A percentile compares a stretch with the other conserved stretches of the same genome.
phyloP scores from a whole-genome alignment of 2,113 vertebrate genomes.

The Mirza zaza region DNA sequence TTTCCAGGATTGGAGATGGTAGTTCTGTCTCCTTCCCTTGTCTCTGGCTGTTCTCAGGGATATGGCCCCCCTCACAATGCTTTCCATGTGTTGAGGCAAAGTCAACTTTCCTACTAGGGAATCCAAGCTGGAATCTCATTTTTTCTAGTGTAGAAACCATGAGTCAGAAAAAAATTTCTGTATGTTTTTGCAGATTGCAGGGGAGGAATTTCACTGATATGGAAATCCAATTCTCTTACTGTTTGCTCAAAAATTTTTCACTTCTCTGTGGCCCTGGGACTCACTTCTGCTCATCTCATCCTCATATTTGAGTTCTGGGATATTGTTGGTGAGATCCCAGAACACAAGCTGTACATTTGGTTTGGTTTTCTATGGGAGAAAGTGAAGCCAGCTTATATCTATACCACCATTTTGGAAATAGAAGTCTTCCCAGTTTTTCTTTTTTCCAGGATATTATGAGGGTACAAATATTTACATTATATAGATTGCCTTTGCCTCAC shows the following conservation, averaged over 20 bases:
- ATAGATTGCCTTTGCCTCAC: no score
- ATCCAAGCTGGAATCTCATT: background rate
- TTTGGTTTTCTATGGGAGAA: background rate
- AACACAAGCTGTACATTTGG: background rate
- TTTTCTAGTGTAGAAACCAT: background rate
- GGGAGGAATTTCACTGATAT: background rate
- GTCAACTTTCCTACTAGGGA: background rate
- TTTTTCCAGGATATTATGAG: no score
- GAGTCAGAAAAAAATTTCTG: background rate
- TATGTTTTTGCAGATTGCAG: background rate
- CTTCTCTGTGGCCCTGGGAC: background rate
- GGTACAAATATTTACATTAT: no score
- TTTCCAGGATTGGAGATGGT: background rate
- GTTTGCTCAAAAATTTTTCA: background rate
- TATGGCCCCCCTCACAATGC: background rate
- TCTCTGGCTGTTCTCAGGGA: background rate
- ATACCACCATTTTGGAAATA: background rate
- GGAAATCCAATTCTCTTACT: background rate
- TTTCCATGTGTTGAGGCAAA: background rate
- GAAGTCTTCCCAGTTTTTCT: background rate
- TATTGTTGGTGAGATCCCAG: background rate
- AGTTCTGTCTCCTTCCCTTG: background rate
- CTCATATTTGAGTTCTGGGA: background rate
- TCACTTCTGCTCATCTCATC: background rate
- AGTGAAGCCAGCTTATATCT: background rate